Percentiles rank a stretch among this genome's conserved stretches.
Conservation (phyloP, 2,888 invertebrate species). For the Hoplodrina blanda region DNA sequence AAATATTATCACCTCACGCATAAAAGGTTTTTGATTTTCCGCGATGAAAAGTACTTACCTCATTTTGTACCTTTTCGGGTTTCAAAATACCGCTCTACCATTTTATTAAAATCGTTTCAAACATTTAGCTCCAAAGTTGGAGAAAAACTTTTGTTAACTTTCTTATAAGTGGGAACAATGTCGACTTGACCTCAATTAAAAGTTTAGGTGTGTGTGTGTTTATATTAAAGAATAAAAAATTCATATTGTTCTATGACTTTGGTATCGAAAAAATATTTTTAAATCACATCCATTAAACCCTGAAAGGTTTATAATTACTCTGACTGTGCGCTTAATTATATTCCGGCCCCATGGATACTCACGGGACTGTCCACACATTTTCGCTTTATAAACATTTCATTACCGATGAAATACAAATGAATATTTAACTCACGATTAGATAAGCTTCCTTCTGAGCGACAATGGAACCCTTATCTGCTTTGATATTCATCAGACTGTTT, state of each 20-base stretch:
- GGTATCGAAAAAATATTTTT: not conserved
- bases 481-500: constrained; percentile 48
- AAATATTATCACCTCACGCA: not conserved
- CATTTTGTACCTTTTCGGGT: constrained; percentile 3
- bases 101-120: constrained; percentile 29
- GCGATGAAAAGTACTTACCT: not conserved
- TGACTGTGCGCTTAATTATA: not conserved
- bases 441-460: constrained; percentile 25
- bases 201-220: not conserved
- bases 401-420: constrained; percentile 33
- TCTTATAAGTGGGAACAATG: constrained; percentile 16
- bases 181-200: not conserved
- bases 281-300: not conserved
- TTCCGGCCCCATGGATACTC: not conserved
- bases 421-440: constrained; percentile 40
- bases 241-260: not conserved
- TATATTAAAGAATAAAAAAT: not conserved
- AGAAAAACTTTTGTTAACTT: constrained; percentile 24
- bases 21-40: constrained; percentile 19
- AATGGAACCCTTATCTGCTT: constrained; percentile 54
- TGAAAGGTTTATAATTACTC: not conserved
- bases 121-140: constrained; percentile 15
- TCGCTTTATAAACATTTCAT: constrained; percentile 37
- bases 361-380: not conserved
- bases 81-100: constrained; percentile 5